phyloP scores from a whole-genome alignment of 2,888 invertebrate species.

The Meteorus cinctellus region DNA sequence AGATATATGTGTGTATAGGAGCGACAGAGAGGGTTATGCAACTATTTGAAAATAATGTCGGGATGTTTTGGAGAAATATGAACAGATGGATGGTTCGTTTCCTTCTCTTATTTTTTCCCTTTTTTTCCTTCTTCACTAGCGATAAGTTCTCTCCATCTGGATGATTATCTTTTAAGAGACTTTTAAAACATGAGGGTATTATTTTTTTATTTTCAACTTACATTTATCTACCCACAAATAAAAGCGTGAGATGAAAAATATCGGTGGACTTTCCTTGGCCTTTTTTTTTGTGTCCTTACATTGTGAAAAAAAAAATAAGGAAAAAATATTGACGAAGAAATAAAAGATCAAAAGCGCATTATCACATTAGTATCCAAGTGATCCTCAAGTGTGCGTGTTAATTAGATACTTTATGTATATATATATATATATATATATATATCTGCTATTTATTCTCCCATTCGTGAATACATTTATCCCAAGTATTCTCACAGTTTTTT shows the following conservation, averaged over 20 bases:
- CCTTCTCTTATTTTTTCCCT: neutral
- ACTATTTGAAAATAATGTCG: constrained; percentile 8
- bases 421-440: neutral
- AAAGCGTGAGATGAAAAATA: constrained; percentile 51
- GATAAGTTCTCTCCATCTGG: constrained; percentile 12
- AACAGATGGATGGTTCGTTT: constrained; percentile 7
- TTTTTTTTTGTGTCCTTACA: neutral
- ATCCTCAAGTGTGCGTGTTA: constrained; percentile 33
- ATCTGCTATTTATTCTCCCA: constrained; percentile 7
- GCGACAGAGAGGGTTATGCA: neutral
- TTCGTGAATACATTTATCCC: constrained; percentile 5
- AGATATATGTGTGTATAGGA: constrained; percentile 27
- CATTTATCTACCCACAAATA: neutral
- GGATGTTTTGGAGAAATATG: constrained; percentile 8
- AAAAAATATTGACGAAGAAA: neutral
- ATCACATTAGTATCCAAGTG: constrained; percentile 7
- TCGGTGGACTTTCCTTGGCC: constrained; percentile 48
- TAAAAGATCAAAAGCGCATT: constrained; percentile 23
- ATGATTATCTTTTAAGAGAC: constrained; percentile 14
- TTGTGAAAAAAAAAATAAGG: neutral
- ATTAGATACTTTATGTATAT: constrained; percentile 30
- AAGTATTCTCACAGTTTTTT: neutral
- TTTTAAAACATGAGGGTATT: neutral
- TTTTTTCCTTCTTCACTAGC: constrained; percentile 8
- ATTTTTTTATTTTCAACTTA: neutral